A percentile compares a stretch with the other conserved stretches of the same genome.
phyloP scores from a whole-genome alignment of 2,888 invertebrate genomes.

The Linnaemya vulpina region DNA sequence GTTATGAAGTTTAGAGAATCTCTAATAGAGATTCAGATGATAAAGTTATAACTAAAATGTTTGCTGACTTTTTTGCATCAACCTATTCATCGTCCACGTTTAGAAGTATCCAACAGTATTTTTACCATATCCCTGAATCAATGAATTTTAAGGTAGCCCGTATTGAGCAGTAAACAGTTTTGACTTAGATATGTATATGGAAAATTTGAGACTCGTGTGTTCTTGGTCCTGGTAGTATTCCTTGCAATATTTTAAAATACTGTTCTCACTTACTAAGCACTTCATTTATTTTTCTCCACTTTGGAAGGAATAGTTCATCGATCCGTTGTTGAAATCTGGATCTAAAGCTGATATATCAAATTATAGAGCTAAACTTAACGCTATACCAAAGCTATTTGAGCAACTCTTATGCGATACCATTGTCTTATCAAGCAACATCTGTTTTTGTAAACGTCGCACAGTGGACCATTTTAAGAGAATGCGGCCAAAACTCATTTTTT shows the following conservation, averaged over 20 bases:
- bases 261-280: not conserved
- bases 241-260: not conserved
- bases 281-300: not conserved
- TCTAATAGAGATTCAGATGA: not conserved
- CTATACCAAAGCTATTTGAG: not conserved
- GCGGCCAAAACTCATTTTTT: too few species aligned
- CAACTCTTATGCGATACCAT: not conserved
- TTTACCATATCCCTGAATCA: not conserved
- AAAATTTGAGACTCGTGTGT: too few species aligned
- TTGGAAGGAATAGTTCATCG: not conserved
- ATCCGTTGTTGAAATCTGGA: not conserved
- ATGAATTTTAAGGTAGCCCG: not conserved
- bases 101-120: not conserved
- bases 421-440: not conserved
- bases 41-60: not conserved
- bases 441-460: not conserved
- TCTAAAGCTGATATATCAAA: not conserved
- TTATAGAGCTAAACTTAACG: not conserved
- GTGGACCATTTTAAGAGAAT: too few species aligned
- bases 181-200: not conserved
- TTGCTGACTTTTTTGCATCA: not conserved
- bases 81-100: conserved; percentile 1
- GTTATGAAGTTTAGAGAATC: not conserved
- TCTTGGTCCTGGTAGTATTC: not conserved
- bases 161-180: not conserved